Conservation (phyloP, 2,888 invertebrate genomes). For the Iselma pallidipennis region DNA sequence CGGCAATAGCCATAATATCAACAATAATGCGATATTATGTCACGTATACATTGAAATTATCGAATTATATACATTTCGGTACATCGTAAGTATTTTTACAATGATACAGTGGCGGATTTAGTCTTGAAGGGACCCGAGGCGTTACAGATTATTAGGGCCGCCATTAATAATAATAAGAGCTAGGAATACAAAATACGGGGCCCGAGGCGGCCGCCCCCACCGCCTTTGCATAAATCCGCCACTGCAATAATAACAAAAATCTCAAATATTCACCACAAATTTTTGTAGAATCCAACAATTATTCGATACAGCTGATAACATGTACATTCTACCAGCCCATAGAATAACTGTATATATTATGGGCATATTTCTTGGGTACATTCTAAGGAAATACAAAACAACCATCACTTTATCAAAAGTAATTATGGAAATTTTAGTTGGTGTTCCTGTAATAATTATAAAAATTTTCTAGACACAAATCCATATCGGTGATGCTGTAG, state of each 20-base stretch:
- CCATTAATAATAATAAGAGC: too few species aligned
- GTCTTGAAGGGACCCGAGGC: too few species aligned
- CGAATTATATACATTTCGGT: conserved; percentile 70
- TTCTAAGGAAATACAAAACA: conserved; percentile 58
- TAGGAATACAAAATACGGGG: too few species aligned
- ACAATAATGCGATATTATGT: conserved; percentile 66
- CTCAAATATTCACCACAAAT: too few species aligned
- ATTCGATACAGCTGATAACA: conserved; percentile 69
- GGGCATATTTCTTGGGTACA: conserved; percentile 66
- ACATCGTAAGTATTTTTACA: conserved; percentile 63
- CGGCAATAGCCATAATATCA: conserved; percentile 59
- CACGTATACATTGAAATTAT: conserved; percentile 63
- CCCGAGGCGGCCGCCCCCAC: too few species aligned
- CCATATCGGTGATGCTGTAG: conserved; percentile 62
- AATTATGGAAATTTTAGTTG: conserved; percentile 28
- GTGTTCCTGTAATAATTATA: conserved; percentile 16
- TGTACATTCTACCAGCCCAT: conserved; percentile 69
- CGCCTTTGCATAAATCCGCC: too few species aligned
- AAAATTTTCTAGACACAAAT: conserved; percentile 55
- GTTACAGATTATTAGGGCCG: too few species aligned
- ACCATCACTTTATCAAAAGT: conserved; percentile 58
- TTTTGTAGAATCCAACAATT: conserved; percentile 63
- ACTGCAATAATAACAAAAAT: too few species aligned
- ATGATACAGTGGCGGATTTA: too few species aligned
- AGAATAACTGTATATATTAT: conserved; percentile 70